Evolutionary conservation across 1,140 invertebrate species (phyloP).

Genomic region (Cryptotermes secundus): DNA sequence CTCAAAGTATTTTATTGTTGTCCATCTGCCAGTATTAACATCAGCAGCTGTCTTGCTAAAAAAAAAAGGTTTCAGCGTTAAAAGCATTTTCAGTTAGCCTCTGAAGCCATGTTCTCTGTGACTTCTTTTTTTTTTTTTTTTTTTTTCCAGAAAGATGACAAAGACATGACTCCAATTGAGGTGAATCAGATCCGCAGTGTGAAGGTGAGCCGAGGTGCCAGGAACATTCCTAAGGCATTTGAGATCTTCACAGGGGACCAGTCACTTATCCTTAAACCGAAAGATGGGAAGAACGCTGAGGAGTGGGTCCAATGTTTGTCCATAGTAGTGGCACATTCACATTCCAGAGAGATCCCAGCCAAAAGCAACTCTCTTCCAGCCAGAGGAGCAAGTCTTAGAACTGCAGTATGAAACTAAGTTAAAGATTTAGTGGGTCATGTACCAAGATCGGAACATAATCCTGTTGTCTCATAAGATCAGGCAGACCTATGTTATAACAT

Average conservation of each 20-base stretch:
- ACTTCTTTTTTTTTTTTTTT: too few relatives aligned
- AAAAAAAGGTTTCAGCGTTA: too few relatives aligned
- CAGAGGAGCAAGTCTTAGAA: conserved; percentile 31
- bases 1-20: too few relatives aligned
- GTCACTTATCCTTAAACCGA: conserved; percentile 88
- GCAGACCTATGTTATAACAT: too few relatives aligned
- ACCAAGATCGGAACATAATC: too few relatives aligned
- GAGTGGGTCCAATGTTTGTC: conserved; percentile 91
- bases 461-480: too few relatives aligned
- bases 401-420: conserved; percentile 27
- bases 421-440: neutral
- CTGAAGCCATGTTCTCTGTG: neutral
- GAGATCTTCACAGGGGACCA: conserved; percentile 94
- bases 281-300: conserved; percentile 91
- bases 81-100: too few relatives aligned
- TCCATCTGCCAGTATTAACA: too few relatives aligned
- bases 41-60: too few relatives aligned
- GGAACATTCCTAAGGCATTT: conserved; percentile 92
- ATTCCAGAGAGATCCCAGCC: conserved; percentile 64
- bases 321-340: conserved; percentile 82
- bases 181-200: conserved; percentile 91
- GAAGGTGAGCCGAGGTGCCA: conserved; percentile 78
- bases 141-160: conserved; percentile 41
- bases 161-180: conserved; percentile 63
- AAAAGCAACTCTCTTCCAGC: conserved; percentile 48